Evolutionary conservation across 2,113 vertebrate species (phyloP), one percentile per base, ranked within the genome.

Genomic region (Petrocephalus microphthalmus): DNA sequence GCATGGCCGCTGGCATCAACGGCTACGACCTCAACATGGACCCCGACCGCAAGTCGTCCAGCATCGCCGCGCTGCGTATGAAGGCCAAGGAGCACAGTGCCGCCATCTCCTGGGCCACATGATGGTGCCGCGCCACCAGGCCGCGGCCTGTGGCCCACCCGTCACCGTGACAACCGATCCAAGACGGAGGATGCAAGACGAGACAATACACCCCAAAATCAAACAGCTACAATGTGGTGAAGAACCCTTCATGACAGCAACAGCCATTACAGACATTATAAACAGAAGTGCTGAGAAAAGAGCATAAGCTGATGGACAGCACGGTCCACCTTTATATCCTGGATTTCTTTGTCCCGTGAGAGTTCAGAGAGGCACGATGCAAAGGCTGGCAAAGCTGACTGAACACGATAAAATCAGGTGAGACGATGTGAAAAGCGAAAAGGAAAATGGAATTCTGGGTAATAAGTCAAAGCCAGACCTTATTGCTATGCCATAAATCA

Each of bases 61-160:
- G 98, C 96, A 99, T 99, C 83, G 98, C 97, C 5, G 96, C 97
- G 17, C 95, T 99, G 91, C 95, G 98, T 89, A 98, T 99, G 97
- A 99, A 99, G 91, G 98, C 98, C 13, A 99, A 99, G 94, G 98
- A 99, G 96, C 98, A 99, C 96, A 99, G 98, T 13, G 98, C 98
- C 0, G 97, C 98, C 51, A 99, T 99, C 94, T 99, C 98, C 89
- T 99, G 97, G 98, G 97, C 97, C 2, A 98, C 97, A 96, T 99
- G 97, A 98, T n/a, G 91, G 92, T 92, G 92, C 88, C 29, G 53
- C 84, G 87, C 88, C 89, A 85, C 15, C 29, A 54, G 67, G 1
- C 54, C n/a, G 11, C 13, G 20, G n/a, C 37, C 42, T 42, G 15
- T 22, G 42, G 49, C 17, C 42, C 15, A n/a, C 57, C 83, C 19